These are phyloP conservation scores for Micromys minutus DNA, from an alignment of 2,113 vertebrate species.

Conservation along the genomic window DNA sequence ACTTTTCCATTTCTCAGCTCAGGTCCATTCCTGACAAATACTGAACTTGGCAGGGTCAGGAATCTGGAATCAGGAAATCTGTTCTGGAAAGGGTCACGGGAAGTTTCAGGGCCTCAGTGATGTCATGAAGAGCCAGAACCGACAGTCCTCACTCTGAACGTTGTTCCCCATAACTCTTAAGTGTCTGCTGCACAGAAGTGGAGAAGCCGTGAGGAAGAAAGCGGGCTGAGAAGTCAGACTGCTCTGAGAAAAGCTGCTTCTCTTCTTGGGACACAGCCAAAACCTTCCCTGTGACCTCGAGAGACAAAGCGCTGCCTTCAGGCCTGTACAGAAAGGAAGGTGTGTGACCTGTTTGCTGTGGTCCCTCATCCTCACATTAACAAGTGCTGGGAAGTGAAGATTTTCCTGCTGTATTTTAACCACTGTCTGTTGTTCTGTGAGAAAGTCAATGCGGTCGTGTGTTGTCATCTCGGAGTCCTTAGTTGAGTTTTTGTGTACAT, in stretches of 20 bases:
- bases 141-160: not conserved
- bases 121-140: not conserved
- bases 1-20: slow-evolving; percentile 52
- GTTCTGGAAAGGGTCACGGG: slow-evolving; percentile 18
- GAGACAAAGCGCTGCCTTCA: not conserved
- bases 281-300: slow-evolving; percentile 41
- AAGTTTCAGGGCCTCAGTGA: slow-evolving; percentile 31
- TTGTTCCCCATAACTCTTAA: not conserved
- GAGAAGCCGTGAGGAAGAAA: too few species aligned
- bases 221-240: not conserved
- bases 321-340: not conserved
- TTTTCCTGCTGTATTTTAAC: slow-evolving; percentile 5
- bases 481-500: not conserved
- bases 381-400: not conserved
- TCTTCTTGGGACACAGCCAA: slow-evolving; percentile 1
- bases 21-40: slow-evolving; percentile 5
- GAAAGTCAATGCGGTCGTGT: not conserved
- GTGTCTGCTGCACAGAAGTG: not conserved
- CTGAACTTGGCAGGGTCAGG: slow-evolving; percentile 28
- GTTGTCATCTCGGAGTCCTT: slow-evolving; percentile 13
- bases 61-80: slow-evolving; percentile 54
- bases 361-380: not conserved
- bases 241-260: not conserved
- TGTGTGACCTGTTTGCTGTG: slow-evolving; percentile 9
- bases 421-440: slow-evolving; percentile 6